Percentiles rank a stretch among this genome's conserved stretches.
phyloP scores from a whole-genome alignment of 1,140 invertebrate species.

The Aporrectodea caliginosa region DNA sequence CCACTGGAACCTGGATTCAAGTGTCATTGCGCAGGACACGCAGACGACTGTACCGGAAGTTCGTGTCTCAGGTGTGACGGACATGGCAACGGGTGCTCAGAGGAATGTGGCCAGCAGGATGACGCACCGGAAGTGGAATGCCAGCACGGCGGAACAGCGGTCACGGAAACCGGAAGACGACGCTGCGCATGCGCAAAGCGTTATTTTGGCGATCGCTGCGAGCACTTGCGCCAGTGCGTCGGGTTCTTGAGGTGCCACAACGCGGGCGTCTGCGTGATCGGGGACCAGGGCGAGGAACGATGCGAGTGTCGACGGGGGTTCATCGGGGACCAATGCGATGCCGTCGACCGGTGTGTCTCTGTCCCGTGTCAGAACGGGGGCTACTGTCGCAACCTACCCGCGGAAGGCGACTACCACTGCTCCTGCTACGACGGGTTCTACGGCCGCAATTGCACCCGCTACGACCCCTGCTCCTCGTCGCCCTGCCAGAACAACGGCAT shows the following conservation, averaged over 20 bases:
- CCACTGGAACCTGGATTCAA: too few relatives aligned
- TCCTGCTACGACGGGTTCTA: slow-evolving; percentile 31
- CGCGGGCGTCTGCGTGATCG: background rate
- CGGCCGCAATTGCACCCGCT: slow-evolving; percentile 31
- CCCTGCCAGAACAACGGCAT: slow-evolving; percentile 27
- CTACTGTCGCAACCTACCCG: background rate
- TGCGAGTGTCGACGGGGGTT: background rate
- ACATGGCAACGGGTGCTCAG: background rate
- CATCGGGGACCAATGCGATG: background rate
- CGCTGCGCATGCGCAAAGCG: background rate
- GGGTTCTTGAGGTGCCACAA: background rate
- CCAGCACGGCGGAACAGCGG: background rate
- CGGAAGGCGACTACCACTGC: slow-evolving; percentile 24
- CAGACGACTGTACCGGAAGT: too few relatives aligned
- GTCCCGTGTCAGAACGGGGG: background rate
- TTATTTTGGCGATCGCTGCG: slow-evolving; percentile 26
- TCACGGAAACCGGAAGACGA: background rate
- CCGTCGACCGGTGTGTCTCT: background rate
- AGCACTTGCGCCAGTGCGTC: slow-evolving; percentile 15
- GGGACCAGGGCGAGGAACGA: background rate
- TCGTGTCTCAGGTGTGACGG: too few relatives aligned
- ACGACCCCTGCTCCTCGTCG: slow-evolving; percentile 27
- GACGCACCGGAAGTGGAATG: background rate
- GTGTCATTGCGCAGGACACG: too few relatives aligned
- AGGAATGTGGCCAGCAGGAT: background rate